Evolutionary conservation across 2,888 invertebrate genomes (phyloP).

Genomic region (Tyria jacobaeae): DNA sequence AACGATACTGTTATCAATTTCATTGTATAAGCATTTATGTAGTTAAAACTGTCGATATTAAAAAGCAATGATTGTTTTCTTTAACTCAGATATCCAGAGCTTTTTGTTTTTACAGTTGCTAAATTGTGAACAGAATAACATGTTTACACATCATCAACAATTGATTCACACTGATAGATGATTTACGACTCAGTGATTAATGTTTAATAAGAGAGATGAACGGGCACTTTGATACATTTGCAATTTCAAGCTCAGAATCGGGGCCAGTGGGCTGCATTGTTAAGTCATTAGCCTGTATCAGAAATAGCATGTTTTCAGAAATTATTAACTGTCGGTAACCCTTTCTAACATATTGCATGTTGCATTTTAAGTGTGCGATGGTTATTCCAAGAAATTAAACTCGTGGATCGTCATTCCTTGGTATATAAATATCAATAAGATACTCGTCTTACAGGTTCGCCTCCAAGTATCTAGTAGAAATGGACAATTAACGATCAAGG

Average conservation of each 20-base stretch:
- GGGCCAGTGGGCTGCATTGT: conserved; percentile 17
- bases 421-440: no score
- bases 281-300: conserved; percentile 5
- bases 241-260: conserved; percentile 35
- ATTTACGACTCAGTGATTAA: conserved; percentile 32
- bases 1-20: no score
- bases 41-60: no score
- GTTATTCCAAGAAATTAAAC: no score
- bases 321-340: no score
- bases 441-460: no score
- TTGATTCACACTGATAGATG: conserved; percentile 22
- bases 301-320: no score
- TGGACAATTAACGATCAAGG: neutral
- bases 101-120: neutral
- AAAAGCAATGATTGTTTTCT: neutral
- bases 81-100: neutral
- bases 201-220: conserved; percentile 27
- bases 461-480: neutral
- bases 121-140: conserved; percentile 1
- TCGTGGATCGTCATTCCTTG: no score
- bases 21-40: no score
- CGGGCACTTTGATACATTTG: conserved; percentile 33
- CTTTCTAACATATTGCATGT: neutral
- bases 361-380: no score
- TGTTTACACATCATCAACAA: conserved; percentile 12